Base-by-base conservation (phyloP, 2,113 vertebrate species). In the Leucopsar rothschildi region DNA sequence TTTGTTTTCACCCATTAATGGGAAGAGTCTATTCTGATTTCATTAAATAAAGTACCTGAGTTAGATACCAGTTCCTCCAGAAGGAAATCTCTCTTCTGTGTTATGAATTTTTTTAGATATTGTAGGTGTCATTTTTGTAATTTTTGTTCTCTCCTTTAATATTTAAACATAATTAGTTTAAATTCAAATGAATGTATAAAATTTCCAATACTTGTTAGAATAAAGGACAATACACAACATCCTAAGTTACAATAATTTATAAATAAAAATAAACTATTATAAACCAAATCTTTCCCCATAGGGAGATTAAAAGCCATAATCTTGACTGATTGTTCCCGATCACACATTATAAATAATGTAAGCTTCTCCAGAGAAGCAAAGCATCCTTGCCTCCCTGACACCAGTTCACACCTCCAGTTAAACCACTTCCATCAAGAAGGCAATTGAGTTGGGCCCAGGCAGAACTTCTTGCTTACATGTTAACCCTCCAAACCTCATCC, bases 281-380 rank as follows among this genome's bases (percentile, higher is more conserved):
- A 97, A 97, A 97, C 93, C 97, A 97, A 97, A 96, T 94, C 97
- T 92, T 97, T 98, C 97, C 97, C 98, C 98, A 94, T 95, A 98
- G 68, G 97, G 96, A 98, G 97, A 97, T 97, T 96, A 97, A 97
- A 97, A 98, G 90, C 96, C 96, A 94, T 96, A 95, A 96, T 86
- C 97, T 89, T 92, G 96, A 98, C 96, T 97, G 96, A 97, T 96
- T 98, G 98, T 93, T 97, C 97, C 97, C 76, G 96, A 93, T 96
- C 95, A 97, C 70, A 97, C 97, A 93, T 95, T 95, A 98, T 95
- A 97, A 96, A 96, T 93, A 97, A 95, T 29, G 87, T 92, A 98
- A 97, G 97, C 98, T 98, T 97, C 98, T 97, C 94, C 97, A 98
- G 97, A 98, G 98, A 98, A 98, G 98, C 97, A 98, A 95, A 97